Evolutionary conservation across 92 coral and sea anemone species (phyloP), one percentile per base, ranked within the genome.

Genomic region (Nematostella vectensis): DNA sequence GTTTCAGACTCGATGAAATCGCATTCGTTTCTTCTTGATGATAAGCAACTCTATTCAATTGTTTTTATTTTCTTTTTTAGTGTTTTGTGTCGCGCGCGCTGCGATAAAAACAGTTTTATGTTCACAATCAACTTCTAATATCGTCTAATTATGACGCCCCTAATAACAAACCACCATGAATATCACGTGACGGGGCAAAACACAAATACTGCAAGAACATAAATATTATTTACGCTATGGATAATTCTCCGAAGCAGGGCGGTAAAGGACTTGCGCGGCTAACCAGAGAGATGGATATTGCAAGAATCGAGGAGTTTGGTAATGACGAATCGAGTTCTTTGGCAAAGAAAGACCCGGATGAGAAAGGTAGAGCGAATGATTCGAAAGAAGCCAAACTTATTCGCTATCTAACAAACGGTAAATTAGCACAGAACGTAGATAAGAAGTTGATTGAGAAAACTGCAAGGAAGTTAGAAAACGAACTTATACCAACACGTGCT

Each of bases 241-340:
- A n/a, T n/a, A n/a, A n/a, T n/a, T n/a, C n/a, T 10, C 9, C 9
- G 51, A 45, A 45, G 4, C 21, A 6, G 18, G 51, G 23, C 9
- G 21, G 18, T 8, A 45, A 45, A 17, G 51, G 51, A 6, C 4
- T 19, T 11, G 51, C 51, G 4, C 51, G 51, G 11, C 23, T 45
- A 15, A 33, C 40, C 15, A 33, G 51, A 45, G 51, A 45, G 18
- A 45, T 33, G 40, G 40, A 33, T 22, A 19, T 45, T 45, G 51
- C 51, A 45, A 19, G 51, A 17, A 11, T 45, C 4, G 21, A 45
- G 18, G 51, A 45, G 18, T 11, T 45, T 45, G 51, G 51, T 6
- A 10, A 45, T 19, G 11, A 22, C 51, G 51, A 45, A 45, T 11
- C 51, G 4, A 45, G 18, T 45, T 10, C 23, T 6, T 45, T 19